Percentiles rank a stretch among this genome's conserved stretches.
phyloP scores from a whole-genome alignment of 2,888 invertebrate genomes.

The Callimorpha dominula region DNA sequence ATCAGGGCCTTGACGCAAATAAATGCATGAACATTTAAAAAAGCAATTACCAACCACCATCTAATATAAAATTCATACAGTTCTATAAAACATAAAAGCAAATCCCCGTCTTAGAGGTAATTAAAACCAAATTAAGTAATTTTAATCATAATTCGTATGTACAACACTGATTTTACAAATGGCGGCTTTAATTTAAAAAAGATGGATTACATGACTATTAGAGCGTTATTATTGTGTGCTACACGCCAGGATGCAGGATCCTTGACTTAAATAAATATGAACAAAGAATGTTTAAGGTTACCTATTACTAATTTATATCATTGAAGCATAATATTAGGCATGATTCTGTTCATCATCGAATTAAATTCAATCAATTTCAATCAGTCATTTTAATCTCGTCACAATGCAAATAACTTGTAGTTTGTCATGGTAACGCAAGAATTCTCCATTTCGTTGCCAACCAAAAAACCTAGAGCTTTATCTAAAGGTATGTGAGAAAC shows the following conservation, averaged over 20 bases:
- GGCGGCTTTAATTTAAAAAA: slow-evolving; percentile 20
- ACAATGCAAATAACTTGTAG: neutral
- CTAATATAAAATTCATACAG: slow-evolving; percentile 8
- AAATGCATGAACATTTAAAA: slow-evolving; percentile 4
- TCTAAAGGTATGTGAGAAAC: no score
- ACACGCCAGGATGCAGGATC: slow-evolving; percentile 44
- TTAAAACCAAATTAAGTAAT: slow-evolving; percentile 10
- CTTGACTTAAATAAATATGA: slow-evolving; percentile 46
- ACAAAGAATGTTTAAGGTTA: slow-evolving; percentile 43
- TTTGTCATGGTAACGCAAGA: neutral
- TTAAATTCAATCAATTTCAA: no score
- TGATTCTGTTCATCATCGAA: neutral
- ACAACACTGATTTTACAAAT: slow-evolving; percentile 44
- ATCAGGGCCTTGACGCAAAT: slow-evolving; percentile 1
- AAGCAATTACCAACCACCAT: slow-evolving; percentile 6
- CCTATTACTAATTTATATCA: slow-evolving; percentile 10
- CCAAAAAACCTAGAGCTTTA: no score
- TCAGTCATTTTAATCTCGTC: neutral
- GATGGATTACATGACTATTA: slow-evolving; percentile 44
- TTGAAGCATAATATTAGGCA: neutral
- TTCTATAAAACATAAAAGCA: slow-evolving; percentile 9
- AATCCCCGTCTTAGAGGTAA: slow-evolving; percentile 7
- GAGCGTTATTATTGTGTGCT: slow-evolving; percentile 53
- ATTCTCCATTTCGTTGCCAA: no score
- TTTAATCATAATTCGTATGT: slow-evolving; percentile 14